Conservation (phyloP, 2,888 invertebrate species). For the Hemaris fuciformis region DNA sequence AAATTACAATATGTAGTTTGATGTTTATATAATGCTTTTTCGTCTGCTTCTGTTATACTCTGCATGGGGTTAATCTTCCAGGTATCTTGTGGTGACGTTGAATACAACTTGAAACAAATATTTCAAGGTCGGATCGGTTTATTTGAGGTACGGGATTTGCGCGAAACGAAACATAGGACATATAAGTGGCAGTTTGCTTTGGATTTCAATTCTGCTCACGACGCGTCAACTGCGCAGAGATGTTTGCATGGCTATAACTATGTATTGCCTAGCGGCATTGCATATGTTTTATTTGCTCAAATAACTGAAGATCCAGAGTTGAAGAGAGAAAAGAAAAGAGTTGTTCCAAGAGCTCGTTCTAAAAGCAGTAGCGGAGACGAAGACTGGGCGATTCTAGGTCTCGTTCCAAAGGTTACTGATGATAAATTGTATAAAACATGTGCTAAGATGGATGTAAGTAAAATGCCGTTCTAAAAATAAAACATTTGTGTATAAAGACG, state of each 20-base stretch:
- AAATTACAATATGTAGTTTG: too few species aligned
- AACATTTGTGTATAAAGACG: not conserved
- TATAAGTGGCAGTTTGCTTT: constrained; percentile 1
- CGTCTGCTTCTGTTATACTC: too few species aligned
- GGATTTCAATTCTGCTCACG: not conserved
- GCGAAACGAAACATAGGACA: not conserved
- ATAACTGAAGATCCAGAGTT: not conserved
- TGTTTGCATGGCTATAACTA: not conserved
- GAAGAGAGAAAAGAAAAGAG: not conserved
- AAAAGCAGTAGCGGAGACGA: not conserved
- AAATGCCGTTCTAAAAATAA: not conserved
- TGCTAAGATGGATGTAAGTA: not conserved
- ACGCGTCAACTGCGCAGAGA: constrained; percentile 3
- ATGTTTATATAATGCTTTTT: not conserved
- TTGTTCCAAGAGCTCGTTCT: not conserved
- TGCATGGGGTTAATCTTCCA: not conserved
- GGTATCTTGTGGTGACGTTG: not conserved
- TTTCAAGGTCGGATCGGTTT: not conserved
- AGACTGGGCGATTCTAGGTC: not conserved
- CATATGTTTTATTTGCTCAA: not conserved
- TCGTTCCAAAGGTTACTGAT: not conserved
- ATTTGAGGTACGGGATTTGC: constrained; percentile 4
- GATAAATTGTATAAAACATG: not conserved
- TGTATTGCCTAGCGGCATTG: not conserved
- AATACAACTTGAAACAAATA: not conserved